Evolutionary conservation across 2,797 vertebrate species (phyloP).

Genomic region (Myripristis murdjan): DNA sequence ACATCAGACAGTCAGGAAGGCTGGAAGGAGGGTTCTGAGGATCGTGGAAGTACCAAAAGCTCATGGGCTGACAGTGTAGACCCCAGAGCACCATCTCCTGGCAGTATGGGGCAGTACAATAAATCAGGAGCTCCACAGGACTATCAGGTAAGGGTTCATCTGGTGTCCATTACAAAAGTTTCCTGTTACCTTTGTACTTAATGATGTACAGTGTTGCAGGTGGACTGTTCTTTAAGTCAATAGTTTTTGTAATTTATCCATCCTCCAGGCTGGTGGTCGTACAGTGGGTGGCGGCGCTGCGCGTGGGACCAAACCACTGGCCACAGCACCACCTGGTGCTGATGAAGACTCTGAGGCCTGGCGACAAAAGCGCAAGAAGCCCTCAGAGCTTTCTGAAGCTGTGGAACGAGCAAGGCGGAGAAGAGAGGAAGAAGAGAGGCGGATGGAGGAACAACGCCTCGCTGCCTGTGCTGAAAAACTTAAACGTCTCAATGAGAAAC

Average conservation of each 20-base stretch:
- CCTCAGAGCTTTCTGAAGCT: slow-evolving; percentile 93
- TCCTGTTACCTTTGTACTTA: not conserved
- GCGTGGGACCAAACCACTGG: slow-evolving; percentile 75
- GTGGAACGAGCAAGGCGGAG: slow-evolving; percentile 95
- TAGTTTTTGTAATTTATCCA: not conserved
- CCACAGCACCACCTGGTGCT: slow-evolving; percentile 80
- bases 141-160: slow-evolving; percentile 90
- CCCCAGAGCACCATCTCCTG: slow-evolving; percentile 85
- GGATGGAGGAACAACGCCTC: slow-evolving; percentile 97
- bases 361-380: slow-evolving; percentile 96
- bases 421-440: slow-evolving; percentile 95
- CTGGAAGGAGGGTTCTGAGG: slow-evolving; percentile 90
- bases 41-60: slow-evolving; percentile 80
- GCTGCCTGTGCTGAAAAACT: slow-evolving; percentile 98
- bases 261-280: slow-evolving; percentile 66
- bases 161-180: not conserved
- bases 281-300: slow-evolving; percentile 79
- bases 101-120: slow-evolving; percentile 80
- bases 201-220: not conserved
- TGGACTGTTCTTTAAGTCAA: not conserved
- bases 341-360: slow-evolving; percentile 95
- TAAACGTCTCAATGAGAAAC: slow-evolving; percentile 96
- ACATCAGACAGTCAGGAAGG: slow-evolving; percentile 85
- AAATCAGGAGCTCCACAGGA: slow-evolving; percentile 87
- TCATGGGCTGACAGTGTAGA: slow-evolving; percentile 78